Percentiles rank a stretch among this genome's conserved stretches.
phyloP scores from a whole-genome alignment of 2,797 vertebrate genomes.

The Knipowitschia caucasica region DNA sequence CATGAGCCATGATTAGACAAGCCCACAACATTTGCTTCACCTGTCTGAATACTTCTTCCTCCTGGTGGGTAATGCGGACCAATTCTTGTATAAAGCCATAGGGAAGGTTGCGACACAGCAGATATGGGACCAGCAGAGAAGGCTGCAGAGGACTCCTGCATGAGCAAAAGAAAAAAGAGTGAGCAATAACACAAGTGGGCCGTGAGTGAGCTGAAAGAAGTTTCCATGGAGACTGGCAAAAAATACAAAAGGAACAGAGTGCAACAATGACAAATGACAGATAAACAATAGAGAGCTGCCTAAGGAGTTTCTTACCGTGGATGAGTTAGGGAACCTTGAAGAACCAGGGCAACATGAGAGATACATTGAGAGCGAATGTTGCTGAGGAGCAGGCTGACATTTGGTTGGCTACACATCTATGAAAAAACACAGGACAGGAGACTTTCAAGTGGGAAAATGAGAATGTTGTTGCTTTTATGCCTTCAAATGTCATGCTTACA shows the following conservation, averaged over 20 bases:
- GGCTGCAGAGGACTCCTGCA: slow-evolving; percentile 87
- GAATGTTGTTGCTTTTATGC: too few relatives aligned
- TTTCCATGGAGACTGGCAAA: slow-evolving; percentile 52
- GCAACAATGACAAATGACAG: slow-evolving; percentile 7
- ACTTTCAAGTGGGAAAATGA: slow-evolving; percentile 10
- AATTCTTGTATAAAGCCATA: slow-evolving; percentile 97
- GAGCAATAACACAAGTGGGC: slow-evolving; percentile 16
- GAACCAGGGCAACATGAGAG: slow-evolving; percentile 92
- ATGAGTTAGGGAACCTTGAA: slow-evolving; percentile 92
- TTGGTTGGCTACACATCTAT: slow-evolving; percentile 97
- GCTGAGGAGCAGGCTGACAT: slow-evolving; percentile 96
- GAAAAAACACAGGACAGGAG: slow-evolving; percentile 10
- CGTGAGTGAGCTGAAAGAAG: slow-evolving; percentile 31
- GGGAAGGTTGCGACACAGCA: slow-evolving; percentile 98
- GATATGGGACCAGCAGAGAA: slow-evolving; percentile 95
- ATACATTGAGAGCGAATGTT: slow-evolving; percentile 99
- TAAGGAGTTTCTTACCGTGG: slow-evolving; percentile 78
- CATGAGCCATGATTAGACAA: neutral
- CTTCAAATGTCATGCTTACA: too few relatives aligned
- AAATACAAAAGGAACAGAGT: slow-evolving; percentile 14
- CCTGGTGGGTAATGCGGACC: slow-evolving; percentile 94
- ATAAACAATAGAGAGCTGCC: neutral
- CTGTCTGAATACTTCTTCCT: slow-evolving; percentile 93
- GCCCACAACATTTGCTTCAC: slow-evolving; percentile 49
- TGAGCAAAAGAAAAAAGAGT: slow-evolving; percentile 12